Conservation (phyloP, 2,888 invertebrate genomes). For the Drosophila peninsularis region DNA sequence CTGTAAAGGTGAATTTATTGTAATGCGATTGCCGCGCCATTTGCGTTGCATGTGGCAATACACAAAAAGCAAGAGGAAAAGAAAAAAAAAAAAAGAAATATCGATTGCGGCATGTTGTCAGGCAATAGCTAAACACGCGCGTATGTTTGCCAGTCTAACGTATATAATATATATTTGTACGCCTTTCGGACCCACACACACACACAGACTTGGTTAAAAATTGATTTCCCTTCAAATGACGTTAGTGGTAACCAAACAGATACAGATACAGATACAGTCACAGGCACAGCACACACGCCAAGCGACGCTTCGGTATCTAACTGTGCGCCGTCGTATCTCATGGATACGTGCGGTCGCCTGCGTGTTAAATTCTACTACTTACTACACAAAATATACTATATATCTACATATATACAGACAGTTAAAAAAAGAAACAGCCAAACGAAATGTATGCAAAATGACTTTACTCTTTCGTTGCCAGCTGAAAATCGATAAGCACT, state of each 20-base stretch:
- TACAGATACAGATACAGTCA: constrained; percentile 26
- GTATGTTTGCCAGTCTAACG: constrained; percentile 23
- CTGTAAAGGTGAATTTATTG: constrained; percentile 66
- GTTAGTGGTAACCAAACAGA: constrained; percentile 29
- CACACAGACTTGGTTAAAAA: constrained; percentile 47
- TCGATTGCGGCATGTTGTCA: constrained; percentile 68
- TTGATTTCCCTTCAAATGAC: constrained; percentile 67
- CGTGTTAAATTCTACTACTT: constrained; percentile 43
- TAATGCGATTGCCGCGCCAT: constrained; percentile 70
- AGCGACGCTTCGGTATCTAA: constrained; percentile 40
- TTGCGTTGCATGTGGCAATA: constrained; percentile 55
- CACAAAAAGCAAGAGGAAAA: constrained; percentile 30
- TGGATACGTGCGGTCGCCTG: constrained; percentile 54
- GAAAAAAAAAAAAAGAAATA: constrained; percentile 42
- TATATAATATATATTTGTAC: constrained; percentile 52
- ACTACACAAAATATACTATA: constrained; percentile 32
- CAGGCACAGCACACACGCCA: constrained; percentile 11
- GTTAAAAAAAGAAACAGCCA: constrained; percentile 14
- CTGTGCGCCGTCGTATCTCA: constrained; percentile 55
- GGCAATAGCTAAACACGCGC: constrained; percentile 46
- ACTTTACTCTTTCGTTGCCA: constrained; percentile 17
- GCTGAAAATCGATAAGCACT: constrained; percentile 67
- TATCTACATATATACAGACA: constrained; percentile 1
- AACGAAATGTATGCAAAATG: constrained; percentile 47
- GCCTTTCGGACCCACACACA: constrained; percentile 41